Evolutionary conservation across 2,888 invertebrate genomes (phyloP), one percentile per base, ranked within the genome.

Genomic region (Macrosoma leucophasiata): DNA sequence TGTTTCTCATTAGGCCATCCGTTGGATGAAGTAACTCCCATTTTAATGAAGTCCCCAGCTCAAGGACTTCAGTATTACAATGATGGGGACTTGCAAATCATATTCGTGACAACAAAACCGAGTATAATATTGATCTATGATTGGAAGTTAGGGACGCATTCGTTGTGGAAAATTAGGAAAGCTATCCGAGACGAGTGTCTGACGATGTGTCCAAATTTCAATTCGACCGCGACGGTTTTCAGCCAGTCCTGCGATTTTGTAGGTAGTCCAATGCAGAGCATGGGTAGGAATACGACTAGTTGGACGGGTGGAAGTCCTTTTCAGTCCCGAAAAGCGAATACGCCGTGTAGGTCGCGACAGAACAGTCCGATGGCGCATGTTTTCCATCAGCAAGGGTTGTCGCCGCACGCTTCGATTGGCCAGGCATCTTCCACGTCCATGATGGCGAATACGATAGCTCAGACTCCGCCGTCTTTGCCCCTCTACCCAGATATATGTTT

Each of bases 1-100:
- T 86, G 96, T 27, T 97, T 94, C 69, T 95, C 95, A 5, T 74
- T 97, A 36, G 87, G 91, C 1, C 96, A 97, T 85, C 97, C 97
- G 0, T 75, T 97, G 31, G 95, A 97, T 67, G 97, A 97, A 74
- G 91, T 96, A 13, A 91, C 92, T 33, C 97, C 97, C 0, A 88
- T 97, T 18, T 74, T 94, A 4, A 85, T 91, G 41, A 91, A 90
- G 58, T 89, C 91, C 9, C 85, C 88, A 39, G 77, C 74, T 1
- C 84, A 84, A 34, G 79, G 82, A 0, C 62, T 88, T 0, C 86
- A 87, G 33, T 87, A 90, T 49, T 85, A 90, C 39, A 89, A 87
- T n/a, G 90, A 90, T 51, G 84, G 85, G 0, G 87, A 88, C 23
- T 46, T 88, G 30, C 87, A 89, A 63, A 89, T 96, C 4, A 89